Percentiles rank a stretch among this genome's conserved stretches.
Conservation (phyloP, 2,113 vertebrate species). For the Eleginops maclovinus region DNA sequence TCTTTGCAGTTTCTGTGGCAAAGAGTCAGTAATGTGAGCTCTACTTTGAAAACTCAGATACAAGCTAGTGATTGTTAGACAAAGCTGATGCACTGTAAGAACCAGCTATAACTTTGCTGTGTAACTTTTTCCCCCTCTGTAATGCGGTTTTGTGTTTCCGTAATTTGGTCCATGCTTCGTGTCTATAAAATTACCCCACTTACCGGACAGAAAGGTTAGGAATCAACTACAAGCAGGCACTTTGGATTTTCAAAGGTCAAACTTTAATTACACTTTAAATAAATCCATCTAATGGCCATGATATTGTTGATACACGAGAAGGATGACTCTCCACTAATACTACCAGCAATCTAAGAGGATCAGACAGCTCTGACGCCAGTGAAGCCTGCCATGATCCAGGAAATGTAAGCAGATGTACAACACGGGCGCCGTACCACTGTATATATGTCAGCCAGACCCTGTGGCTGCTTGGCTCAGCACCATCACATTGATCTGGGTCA, state of each 20-base stretch:
- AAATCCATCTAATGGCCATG: constrained; percentile 54
- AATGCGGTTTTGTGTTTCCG: constrained; percentile 7
- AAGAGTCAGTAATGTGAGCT: neutral
- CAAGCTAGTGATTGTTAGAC: neutral
- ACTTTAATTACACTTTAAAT: constrained; percentile 53
- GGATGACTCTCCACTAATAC: constrained; percentile 41
- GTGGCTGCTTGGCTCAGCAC: constrained; percentile 57
- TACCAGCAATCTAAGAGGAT: constrained; percentile 57
- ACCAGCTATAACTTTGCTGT: neutral
- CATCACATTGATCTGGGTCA: constrained; percentile 81
- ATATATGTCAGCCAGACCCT: constrained; percentile 41
- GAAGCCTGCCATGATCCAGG: constrained; percentile 40
- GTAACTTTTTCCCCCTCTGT: neutral
- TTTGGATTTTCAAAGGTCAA: constrained; percentile 4
- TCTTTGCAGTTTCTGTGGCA: neutral
- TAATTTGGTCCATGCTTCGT: constrained; percentile 12
- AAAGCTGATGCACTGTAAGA: neutral
- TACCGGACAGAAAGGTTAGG: constrained; percentile 10
- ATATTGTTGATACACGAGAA: constrained; percentile 46
- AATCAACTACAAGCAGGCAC: neutral
- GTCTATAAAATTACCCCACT: constrained; percentile 9
- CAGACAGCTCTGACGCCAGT: constrained; percentile 31
- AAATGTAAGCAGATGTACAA: constrained; percentile 40
- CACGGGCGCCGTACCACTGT: constrained; percentile 2
- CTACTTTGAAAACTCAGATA: neutral